A percentile compares a stretch with the other conserved stretches of the same genome.
Evolutionary conservation across 2,888 invertebrate species (phyloP).

Genomic region (Aplocera efformata): DNA sequence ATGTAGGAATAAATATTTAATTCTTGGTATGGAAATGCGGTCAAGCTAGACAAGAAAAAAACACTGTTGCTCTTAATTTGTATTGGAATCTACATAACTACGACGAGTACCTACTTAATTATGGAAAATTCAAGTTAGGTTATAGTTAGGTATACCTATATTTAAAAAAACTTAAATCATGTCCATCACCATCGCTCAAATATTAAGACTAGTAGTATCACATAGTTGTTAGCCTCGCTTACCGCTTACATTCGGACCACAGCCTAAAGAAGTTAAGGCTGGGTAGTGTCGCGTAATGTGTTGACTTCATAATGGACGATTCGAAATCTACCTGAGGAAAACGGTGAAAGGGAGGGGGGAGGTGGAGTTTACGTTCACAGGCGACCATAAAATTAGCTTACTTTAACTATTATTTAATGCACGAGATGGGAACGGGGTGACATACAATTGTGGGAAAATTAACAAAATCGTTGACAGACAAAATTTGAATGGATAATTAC

Average conservation of each 20-base stretch:
- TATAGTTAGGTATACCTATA: too few relatives aligned
- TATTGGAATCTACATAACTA: too few relatives aligned
- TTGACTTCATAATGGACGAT: conserved; percentile 55
- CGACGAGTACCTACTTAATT: too few relatives aligned
- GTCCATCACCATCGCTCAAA: too few relatives aligned
- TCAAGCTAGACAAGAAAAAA: too few relatives aligned
- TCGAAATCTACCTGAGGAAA: conserved; percentile 39
- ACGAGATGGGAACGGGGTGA: conserved; percentile 60
- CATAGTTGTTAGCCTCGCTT: neutral
- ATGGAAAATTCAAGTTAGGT: too few relatives aligned
- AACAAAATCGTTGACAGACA: conserved; percentile 49
- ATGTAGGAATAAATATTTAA: too few relatives aligned
- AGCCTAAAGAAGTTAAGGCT: conserved; percentile 42
- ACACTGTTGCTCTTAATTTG: too few relatives aligned
- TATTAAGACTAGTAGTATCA: too few relatives aligned
- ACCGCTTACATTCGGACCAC: conserved; percentile 25
- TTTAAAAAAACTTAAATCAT: too few relatives aligned
- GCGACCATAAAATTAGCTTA: conserved; percentile 59
- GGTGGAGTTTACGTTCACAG: conserved; percentile 41
- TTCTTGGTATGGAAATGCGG: too few relatives aligned
- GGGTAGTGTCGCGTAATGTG: conserved; percentile 51
- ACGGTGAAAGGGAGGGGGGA: conserved; percentile 20
- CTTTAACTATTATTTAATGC: conserved; percentile 72
- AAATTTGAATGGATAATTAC: conserved; percentile 60
- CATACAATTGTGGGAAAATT: conserved; percentile 61